Conservation (phyloP, 2,797 vertebrate genomes). For the Lepilemur septentrionalis region DNA sequence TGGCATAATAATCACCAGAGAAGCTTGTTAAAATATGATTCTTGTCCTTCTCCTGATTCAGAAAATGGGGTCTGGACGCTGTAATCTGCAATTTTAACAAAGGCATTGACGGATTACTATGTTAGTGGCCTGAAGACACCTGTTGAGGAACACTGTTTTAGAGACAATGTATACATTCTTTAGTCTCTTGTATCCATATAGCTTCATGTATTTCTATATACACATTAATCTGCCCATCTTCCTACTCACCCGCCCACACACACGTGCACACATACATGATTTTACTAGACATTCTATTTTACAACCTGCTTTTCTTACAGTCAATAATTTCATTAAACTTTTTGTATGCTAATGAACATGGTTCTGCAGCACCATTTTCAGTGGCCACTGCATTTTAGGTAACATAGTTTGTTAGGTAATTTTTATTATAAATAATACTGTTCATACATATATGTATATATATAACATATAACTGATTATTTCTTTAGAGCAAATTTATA, state of each 20-base stretch:
- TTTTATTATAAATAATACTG: not conserved
- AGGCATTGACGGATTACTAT: not conserved
- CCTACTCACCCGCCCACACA: fast-evolving
- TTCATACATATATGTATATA: not conserved
- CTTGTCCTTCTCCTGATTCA: not conserved
- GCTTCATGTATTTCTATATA: not conserved
- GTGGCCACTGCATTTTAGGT: not conserved
- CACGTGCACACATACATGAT: not conserved
- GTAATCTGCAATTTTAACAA: not conserved
- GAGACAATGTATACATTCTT: not conserved
- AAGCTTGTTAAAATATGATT: not conserved
- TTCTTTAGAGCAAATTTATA: not conserved
- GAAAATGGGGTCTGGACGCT: not conserved
- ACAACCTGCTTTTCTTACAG: not conserved
- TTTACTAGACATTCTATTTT: not conserved
- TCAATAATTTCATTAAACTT: not conserved
- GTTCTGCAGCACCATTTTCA: not conserved
- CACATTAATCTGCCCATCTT: not conserved
- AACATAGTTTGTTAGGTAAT: not conserved
- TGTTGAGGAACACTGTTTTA: not conserved
- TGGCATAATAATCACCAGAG: not conserved
- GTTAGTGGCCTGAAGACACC: not conserved
- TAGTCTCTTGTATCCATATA: not conserved
- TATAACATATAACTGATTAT: not conserved
- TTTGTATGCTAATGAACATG: not conserved